Evolutionary conservation across 2,113 vertebrate genomes (phyloP).

Genomic region (Podarcis muralis): DNA sequence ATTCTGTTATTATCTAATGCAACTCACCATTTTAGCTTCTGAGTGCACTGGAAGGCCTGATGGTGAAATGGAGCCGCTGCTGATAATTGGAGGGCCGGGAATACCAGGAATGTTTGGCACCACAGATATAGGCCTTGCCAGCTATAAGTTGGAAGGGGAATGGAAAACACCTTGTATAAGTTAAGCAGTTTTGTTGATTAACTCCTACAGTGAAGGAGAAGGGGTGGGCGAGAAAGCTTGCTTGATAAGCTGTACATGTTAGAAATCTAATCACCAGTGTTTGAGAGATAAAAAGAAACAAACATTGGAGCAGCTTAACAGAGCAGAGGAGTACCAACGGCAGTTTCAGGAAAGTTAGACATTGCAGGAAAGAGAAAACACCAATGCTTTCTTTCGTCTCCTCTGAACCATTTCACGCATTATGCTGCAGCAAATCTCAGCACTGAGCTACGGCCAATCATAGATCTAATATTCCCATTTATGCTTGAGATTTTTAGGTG

Average conservation of each 20-base stretch:
- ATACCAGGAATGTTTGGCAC: constrained; percentile 98
- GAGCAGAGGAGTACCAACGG: background rate
- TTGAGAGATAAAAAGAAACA: background rate
- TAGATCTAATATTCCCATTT: background rate
- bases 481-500: background rate
- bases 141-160: constrained; percentile 70
- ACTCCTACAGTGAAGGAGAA: background rate
- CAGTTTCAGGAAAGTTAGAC: background rate
- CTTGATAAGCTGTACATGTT: fast-evolving
- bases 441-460: background rate
- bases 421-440: background rate
- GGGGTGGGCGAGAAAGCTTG: background rate
- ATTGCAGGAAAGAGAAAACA: background rate
- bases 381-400: background rate
- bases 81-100: constrained; percentile 91
- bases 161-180: fast-evolving
- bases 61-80: constrained; percentile 89
- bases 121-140: constrained; percentile 91
- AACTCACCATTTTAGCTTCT: constrained; percentile 95
- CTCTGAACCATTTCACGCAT: background rate
- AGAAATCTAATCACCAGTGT: background rate
- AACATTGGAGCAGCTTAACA: background rate
- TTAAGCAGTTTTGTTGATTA: background rate
- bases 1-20: fast-evolving
- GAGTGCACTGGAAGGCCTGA: constrained; percentile 88